A percentile compares a stretch with the other conserved stretches of the same genome.
Evolutionary conservation across 2,113 vertebrate genomes (phyloP).

Genomic region (Dipodomys spectabilis): DNA sequence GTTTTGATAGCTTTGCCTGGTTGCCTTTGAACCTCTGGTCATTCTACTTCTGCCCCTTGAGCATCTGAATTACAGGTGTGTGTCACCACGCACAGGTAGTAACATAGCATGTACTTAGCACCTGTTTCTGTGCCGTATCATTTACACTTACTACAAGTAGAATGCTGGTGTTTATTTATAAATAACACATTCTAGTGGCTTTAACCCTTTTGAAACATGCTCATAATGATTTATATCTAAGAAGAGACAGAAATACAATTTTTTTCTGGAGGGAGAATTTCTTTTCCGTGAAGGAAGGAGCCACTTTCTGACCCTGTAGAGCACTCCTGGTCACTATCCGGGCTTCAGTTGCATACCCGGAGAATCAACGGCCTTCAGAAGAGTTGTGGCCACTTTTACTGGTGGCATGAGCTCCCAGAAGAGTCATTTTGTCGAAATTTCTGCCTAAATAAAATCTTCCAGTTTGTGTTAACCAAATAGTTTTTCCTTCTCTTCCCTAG

Average conservation of each 20-base stretch:
- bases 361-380: neutral
- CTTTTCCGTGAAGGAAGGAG: neutral
- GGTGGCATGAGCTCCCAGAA: neutral
- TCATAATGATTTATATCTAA: neutral
- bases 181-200: neutral
- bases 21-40: too few relatives aligned
- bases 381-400: neutral
- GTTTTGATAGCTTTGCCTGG: too few relatives aligned
- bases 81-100: too few relatives aligned
- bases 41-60: too few relatives aligned
- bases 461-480: constrained; percentile 70
- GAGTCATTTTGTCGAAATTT: neutral
- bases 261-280: neutral
- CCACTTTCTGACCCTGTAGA: neutral
- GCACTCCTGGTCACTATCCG: neutral
- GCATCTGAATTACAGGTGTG: too few relatives aligned
- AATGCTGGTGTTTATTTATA: neutral
- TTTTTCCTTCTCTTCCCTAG: constrained; percentile 55
- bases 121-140: neutral
- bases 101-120: neutral
- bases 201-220: neutral
- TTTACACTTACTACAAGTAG: constrained; percentile 8
- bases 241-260: neutral
- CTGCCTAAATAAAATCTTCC: neutral
- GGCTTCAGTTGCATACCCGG: neutral